Percentiles rank a stretch among this genome's conserved stretches.
phyloP scores from a whole-genome alignment of 2,888 invertebrate genomes.

The Chouioia cunea region DNA sequence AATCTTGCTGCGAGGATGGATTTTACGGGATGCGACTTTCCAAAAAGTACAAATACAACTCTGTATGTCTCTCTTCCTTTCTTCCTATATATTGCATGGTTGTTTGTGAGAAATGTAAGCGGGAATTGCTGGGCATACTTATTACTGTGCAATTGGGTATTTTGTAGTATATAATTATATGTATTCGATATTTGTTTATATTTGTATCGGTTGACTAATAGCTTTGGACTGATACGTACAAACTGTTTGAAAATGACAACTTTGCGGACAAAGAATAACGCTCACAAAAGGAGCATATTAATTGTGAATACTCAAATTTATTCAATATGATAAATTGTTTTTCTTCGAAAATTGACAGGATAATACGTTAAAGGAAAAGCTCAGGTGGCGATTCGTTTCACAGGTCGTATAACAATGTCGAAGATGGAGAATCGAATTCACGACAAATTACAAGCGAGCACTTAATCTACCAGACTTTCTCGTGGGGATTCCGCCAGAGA shows the following conservation, averaged over 20 bases:
- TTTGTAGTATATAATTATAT: not conserved
- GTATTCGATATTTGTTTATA: not conserved
- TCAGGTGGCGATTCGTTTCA: constrained; percentile 45
- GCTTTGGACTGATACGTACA: too few relatives aligned
- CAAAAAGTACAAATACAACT: constrained; percentile 40
- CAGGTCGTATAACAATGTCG: constrained; percentile 35
- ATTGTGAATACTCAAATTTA: not conserved
- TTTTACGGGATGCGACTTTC: constrained; percentile 39
- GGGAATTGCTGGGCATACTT: too few relatives aligned
- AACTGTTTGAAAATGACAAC: too few relatives aligned
- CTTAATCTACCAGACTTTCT: constrained; percentile 64
- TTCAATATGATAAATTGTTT: not conserved
- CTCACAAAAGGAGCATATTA: too few relatives aligned
- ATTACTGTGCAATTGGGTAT: too few relatives aligned
- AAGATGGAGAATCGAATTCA: constrained; percentile 45
- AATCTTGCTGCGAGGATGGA: constrained; percentile 35
- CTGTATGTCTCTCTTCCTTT: too few relatives aligned
- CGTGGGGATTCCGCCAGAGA: constrained; percentile 61
- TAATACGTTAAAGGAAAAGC: constrained; percentile 38
- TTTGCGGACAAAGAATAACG: too few relatives aligned
- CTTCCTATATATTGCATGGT: constrained; percentile 31
- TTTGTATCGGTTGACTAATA: too few relatives aligned
- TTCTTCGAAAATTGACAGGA: not conserved
- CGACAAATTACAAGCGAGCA: constrained; percentile 62
- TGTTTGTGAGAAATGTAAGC: constrained; percentile 11